Base-by-base conservation (phyloP, 2,797 vertebrate species). In the Bovichtus diacanthus region DNA sequence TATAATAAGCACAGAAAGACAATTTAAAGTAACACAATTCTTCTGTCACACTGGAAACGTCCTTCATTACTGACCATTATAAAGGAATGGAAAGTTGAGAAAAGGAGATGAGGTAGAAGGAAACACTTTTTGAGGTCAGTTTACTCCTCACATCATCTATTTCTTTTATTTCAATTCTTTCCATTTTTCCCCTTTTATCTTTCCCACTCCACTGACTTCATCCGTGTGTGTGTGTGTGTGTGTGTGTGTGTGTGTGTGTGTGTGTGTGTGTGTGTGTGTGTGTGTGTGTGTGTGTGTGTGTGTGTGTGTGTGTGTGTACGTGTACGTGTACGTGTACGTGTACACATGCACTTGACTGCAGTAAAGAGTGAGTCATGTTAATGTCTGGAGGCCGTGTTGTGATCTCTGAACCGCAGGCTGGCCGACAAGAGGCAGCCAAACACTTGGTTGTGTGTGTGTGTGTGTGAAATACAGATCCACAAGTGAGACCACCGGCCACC, bases 351-450 rank as follows among this genome's bases (percentile, higher is more conserved):
- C 27, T 38, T 72, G 82, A 70, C 70, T 82, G 74, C 70, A 76
- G 72, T 27, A 25, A 76, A 68, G 46, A 67, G 63, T 93, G 91
- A 92, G 74, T 92, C 90, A 90, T 72, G 77, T 76, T 81, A 74
- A 85, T 89, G 90, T 89, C 90, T 90, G 85, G 78, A 86, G 89
- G 88, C 82, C 43, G 61, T 88, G 85, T 80, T 83, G 85, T 81
- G 88, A 91, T 92, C 92, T 84, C 88, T 85, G 82, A 90, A 90
- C 88, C 85, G 74, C 87, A 82, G 80, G 62, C 86, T 86, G 89
- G 76, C 87, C 66, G 64, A 73, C 75, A 56, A 77, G 82, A 87
- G 72, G 76, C 83, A 66, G 77, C 74, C 71, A 70, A 91, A 88
- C 85, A 88, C 90, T 92, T 93, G 89, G 91, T 90, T 64, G 36